A percentile compares a stretch with the other conserved stretches of the same genome.
Conservation (phyloP, 2,888 invertebrate species). For the Auanema sp. region DNA sequence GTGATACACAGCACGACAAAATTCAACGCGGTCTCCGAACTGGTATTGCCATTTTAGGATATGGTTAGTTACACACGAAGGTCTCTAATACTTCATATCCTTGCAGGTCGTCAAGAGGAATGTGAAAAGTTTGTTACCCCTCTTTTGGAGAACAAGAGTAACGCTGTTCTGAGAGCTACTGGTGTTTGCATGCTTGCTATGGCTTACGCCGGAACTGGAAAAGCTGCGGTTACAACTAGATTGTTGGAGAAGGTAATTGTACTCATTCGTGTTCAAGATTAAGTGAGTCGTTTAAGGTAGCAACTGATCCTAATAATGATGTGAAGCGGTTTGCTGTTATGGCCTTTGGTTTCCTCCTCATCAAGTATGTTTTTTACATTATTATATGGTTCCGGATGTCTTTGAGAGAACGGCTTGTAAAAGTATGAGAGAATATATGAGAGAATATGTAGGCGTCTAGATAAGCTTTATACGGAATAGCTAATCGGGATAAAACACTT, state of each 20-base stretch:
- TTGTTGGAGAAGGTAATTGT: constrained; percentile 70
- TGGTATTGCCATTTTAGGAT: constrained; percentile 73
- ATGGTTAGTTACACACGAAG: constrained; percentile 20
- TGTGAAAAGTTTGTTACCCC: constrained; percentile 90
- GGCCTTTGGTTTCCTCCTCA: constrained; percentile 93
- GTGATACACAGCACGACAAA: constrained; percentile 96
- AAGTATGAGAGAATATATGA: too few species aligned
- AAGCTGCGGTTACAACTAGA: constrained; percentile 91
- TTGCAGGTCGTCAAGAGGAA: constrained; percentile 83
- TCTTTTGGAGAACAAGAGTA: constrained; percentile 67
- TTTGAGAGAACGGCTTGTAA: too few species aligned
- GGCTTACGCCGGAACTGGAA: constrained; percentile 83
- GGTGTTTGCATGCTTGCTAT: constrained; percentile 93
- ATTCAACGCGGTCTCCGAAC: constrained; percentile 94
- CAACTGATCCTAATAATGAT: constrained; percentile 96
- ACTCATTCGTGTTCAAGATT: neutral
- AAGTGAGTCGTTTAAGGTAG: constrained; percentile 79
- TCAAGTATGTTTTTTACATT: constrained; percentile 72
- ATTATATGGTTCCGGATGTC: too few species aligned
- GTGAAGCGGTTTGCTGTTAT: constrained; percentile 97
- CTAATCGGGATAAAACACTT: too few species aligned
- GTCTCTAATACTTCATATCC: neutral
- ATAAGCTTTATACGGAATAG: too few species aligned
- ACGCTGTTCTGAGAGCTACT: constrained; percentile 71
- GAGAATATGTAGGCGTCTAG: too few species aligned